A percentile compares a stretch with the other conserved stretches of the same genome.
These are phyloP conservation scores for Microctonus aethiopoides DNA, from an alignment of 2,888 invertebrate genomes.

Conservation along the genomic window DNA sequence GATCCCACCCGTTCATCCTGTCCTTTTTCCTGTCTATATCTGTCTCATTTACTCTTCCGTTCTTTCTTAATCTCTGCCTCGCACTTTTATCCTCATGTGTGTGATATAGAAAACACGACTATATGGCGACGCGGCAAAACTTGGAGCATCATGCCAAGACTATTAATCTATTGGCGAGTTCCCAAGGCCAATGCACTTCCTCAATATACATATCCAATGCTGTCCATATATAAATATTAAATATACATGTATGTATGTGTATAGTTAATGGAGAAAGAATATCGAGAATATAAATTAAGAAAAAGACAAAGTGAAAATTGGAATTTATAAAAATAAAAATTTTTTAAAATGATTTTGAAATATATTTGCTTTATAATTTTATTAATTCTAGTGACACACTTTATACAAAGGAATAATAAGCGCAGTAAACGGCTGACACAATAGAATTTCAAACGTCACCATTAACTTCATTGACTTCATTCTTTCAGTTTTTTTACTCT, in stretches of 20 bases:
- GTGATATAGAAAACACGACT: conserved; percentile 38
- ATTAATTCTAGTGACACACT: background rate
- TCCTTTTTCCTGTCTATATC: conserved; percentile 24
- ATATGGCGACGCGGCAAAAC: conserved; percentile 46
- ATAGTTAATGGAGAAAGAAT: conserved; percentile 39
- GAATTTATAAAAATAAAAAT: background rate
- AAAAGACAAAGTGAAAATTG: background rate
- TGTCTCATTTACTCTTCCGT: conserved; percentile 16
- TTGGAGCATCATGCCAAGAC: conserved; percentile 63
- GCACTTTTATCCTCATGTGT: conserved; percentile 6
- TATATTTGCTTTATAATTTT: background rate
- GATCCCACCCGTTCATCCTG: conserved; percentile 47
- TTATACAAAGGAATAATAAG: background rate
- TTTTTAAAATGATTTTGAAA: background rate
- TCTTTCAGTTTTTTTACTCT: background rate
- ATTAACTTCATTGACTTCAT: conserved; percentile 25
- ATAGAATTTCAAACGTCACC: conserved; percentile 37
- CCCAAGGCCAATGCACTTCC: conserved; percentile 63
- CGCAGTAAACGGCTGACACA: conserved; percentile 22
- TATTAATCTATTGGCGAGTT: conserved; percentile 64
- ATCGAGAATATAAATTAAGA: conserved; percentile 22
- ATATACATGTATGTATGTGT: conserved; percentile 59
- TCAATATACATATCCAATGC: conserved; percentile 56
- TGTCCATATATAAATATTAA: conserved; percentile 35
- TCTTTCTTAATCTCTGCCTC: background rate